A percentile compares a stretch with the other conserved stretches of the same genome.
These are phyloP conservation scores for Terebella lapidaria DNA, from an alignment of 2,888 invertebrate species.

Conservation along the genomic window DNA sequence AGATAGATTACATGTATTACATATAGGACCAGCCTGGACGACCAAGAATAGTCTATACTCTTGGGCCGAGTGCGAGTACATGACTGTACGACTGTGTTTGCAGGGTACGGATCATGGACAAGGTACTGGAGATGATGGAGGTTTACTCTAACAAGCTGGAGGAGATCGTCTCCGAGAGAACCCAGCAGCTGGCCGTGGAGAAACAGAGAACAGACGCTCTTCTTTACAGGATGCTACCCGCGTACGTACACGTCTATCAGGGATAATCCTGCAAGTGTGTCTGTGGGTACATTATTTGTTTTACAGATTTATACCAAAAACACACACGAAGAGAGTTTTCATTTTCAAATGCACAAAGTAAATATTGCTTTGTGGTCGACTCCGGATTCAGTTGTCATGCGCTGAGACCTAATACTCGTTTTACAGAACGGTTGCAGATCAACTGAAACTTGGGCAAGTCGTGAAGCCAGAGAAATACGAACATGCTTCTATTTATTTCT, in stretches of 20 bases:
- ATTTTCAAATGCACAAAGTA: too few species aligned
- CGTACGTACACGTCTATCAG: constrained; percentile 31
- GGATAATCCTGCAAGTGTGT: too few species aligned
- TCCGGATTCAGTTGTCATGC: too few species aligned
- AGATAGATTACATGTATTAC: too few species aligned
- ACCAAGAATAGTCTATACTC: too few species aligned
- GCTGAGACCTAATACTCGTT: not conserved
- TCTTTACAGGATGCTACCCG: constrained; percentile 43
- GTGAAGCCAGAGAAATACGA: constrained; percentile 45
- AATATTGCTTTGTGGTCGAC: too few species aligned
- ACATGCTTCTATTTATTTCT: constrained; percentile 44
- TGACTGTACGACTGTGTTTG: too few species aligned
- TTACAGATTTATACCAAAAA: too few species aligned
- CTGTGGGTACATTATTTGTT: too few species aligned
- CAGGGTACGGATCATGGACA: constrained; percentile 42
- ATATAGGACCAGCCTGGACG: too few species aligned
- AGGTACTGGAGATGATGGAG: constrained; percentile 40
- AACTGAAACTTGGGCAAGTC: constrained; percentile 40
- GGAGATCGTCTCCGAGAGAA: constrained; percentile 38
- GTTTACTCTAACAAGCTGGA: constrained; percentile 46
- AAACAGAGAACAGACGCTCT: constrained; percentile 46
- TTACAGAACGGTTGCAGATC: constrained; percentile 43
- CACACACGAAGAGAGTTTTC: too few species aligned
- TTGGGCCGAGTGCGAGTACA: too few species aligned
- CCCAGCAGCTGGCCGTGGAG: constrained; percentile 44